Conservation (phyloP, 2,797 vertebrate genomes). For the Microctenopoma steveboyesi region DNA sequence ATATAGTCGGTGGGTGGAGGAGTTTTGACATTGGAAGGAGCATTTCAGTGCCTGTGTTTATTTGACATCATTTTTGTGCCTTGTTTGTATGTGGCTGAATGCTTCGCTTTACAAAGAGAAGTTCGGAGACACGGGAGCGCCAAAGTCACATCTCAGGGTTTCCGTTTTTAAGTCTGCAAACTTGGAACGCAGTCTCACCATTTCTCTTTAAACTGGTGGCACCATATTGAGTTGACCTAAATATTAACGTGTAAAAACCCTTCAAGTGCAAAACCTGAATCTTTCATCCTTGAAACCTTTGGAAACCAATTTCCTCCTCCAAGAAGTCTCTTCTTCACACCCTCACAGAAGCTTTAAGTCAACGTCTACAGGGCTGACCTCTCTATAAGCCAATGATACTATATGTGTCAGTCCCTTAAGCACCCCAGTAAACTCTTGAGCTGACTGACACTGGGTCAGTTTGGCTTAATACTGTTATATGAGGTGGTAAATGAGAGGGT, state of each 20-base stretch:
- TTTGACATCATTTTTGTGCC: constrained; percentile 2
- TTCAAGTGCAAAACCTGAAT: background rate
- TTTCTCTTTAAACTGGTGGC: background rate
- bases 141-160: constrained; percentile 7
- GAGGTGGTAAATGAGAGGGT: constrained; percentile 32
- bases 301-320: constrained; percentile 4
- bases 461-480: constrained; percentile 35
- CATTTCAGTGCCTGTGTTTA: constrained; percentile 4
- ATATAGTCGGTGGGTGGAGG: constrained; percentile 7
- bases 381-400: constrained; percentile 16
- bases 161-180: background rate
- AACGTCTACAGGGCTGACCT: constrained; percentile 6
- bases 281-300: background rate
- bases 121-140: background rate
- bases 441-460: constrained; percentile 21
- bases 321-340: background rate
- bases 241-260: background rate
- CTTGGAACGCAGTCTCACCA: background rate
- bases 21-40: constrained; percentile 7
- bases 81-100: background rate
- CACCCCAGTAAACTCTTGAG: constrained; percentile 4
- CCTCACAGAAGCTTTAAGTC: background rate
- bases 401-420: constrained; percentile 8
- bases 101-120: constrained; percentile 18
- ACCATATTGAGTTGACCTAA: background rate